Percentiles rank a stretch among this genome's conserved stretches.
Evolutionary conservation across 2,888 invertebrate species (phyloP).

Genomic region (Loripinus fragilis): DNA sequence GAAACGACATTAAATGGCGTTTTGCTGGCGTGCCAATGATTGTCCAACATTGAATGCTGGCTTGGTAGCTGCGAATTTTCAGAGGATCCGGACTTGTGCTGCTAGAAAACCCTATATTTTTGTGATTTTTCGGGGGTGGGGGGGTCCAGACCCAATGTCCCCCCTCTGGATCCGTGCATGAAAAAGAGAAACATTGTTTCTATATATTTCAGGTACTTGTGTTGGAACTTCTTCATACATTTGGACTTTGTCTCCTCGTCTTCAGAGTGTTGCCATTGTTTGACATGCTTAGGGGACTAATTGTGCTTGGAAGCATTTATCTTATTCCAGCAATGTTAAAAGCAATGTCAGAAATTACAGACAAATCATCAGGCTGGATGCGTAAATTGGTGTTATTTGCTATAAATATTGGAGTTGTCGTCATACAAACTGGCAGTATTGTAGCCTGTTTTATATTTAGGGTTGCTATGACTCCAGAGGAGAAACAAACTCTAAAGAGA

Average conservation of each 20-base stretch:
- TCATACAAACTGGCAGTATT: slow-evolving; percentile 69
- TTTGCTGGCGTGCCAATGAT: no score
- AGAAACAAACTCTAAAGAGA: slow-evolving; percentile 48
- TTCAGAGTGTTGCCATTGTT: slow-evolving; percentile 79
- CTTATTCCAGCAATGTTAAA: slow-evolving; percentile 73
- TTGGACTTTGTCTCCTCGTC: slow-evolving; percentile 80
- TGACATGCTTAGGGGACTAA: slow-evolving; percentile 76
- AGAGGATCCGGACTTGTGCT: no score
- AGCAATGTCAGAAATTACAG: slow-evolving; percentile 56
- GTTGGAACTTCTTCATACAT: slow-evolving; percentile 75
- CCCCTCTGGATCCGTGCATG: no score
- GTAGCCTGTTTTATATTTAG: slow-evolving; percentile 59
- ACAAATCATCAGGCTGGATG: slow-evolving; percentile 44
- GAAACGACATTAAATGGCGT: no score
- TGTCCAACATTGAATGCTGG: no score
- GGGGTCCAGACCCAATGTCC: no score
- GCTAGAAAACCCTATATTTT: no score
- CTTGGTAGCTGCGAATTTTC: no score
- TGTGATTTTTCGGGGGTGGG: no score
- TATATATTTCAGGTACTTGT: slow-evolving; percentile 68
- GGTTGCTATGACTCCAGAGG: slow-evolving; percentile 54
- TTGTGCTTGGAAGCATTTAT: slow-evolving; percentile 74
- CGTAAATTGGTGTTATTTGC: slow-evolving; percentile 58
- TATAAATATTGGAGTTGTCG: slow-evolving; percentile 63
- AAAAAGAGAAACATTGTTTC: no score